These are phyloP conservation scores for Plutomurus gul DNA, from an alignment of 1,140 invertebrate genomes.

Conservation along the genomic window DNA sequence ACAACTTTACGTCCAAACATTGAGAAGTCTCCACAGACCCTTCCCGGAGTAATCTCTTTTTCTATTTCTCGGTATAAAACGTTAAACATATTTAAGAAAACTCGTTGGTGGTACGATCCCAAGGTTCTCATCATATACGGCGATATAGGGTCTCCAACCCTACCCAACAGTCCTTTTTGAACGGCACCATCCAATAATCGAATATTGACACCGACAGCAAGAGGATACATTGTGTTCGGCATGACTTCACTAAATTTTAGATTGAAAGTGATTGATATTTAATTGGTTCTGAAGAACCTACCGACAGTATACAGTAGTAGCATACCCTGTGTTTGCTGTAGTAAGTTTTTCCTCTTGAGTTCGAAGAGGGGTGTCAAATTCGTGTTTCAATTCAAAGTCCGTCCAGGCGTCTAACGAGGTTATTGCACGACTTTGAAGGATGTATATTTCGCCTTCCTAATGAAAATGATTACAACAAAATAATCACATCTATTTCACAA, in stretches of 20 bases:
- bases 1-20: slow-evolving; percentile 65
- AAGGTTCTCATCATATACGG: slow-evolving; percentile 37
- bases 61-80: slow-evolving; percentile 58
- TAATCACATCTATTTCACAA: not conserved
- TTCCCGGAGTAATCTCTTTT: slow-evolving; percentile 57
- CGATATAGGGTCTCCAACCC: not conserved
- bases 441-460: slow-evolving; percentile 60
- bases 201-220: slow-evolving; percentile 58
- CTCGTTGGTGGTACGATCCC: slow-evolving; percentile 58
- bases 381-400: slow-evolving; percentile 73
- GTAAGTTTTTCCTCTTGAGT: slow-evolving; percentile 59
- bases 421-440: slow-evolving; percentile 74
- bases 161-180: slow-evolving; percentile 45
- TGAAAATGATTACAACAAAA: not conserved
- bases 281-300: not conserved
- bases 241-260: slow-evolving; percentile 67
- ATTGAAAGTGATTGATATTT: not conserved
- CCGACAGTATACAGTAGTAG: not conserved
- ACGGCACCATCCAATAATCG: slow-evolving; percentile 57
- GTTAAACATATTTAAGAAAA: slow-evolving; percentile 61
- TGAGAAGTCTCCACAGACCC: slow-evolving; percentile 64
- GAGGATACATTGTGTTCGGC: slow-evolving; percentile 60
- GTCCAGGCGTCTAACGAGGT: slow-evolving; percentile 71
- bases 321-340: slow-evolving; percentile 61
- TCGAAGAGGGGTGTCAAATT: slow-evolving; percentile 67